Base-by-base conservation (phyloP, 2,888 invertebrate genomes). In the Spatulosminthurus flaviceps region DNA sequence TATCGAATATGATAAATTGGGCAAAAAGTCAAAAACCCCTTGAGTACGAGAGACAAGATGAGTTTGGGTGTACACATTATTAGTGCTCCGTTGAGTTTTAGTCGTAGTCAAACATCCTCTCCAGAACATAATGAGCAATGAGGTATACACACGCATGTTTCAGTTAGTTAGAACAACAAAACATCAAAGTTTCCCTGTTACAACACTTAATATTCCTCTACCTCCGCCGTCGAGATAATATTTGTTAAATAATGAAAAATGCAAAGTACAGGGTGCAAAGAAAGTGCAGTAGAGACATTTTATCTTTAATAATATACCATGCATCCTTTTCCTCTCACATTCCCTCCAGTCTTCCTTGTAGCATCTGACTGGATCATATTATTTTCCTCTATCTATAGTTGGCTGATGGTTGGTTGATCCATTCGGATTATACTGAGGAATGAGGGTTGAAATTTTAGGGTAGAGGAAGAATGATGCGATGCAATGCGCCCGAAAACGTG, bases 121-220 rank as follows among this genome's bases (percentile, higher is more conserved):
- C 9, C 22, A 64, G 64, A 19, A 26, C 19, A 19, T 21, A 71
- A 42, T 71, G 70, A 71, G 29, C 29, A 42, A 71, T 71, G 70
- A 71, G 70, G n/a, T 71, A 28, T 42, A 41, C 70, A 71, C 70
- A 71, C 70, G 70, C 41, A 41, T 21, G 42, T 22, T 28, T 69
- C 34, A 29, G 19, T 28, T 19, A 28, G 64, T 11, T 64, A 64
- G 64, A 64, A 64, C 19, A 21, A 60, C n/a, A 19, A 5, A 60
- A 21, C n/a, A 60, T 60, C n/a, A 60, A 21, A 60, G 60, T 21
- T 34, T 34, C 34, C 34, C 34, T 34, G 34, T 34, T 34, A 34
- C 34, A 7, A 34, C 34, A 34, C 34, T 34, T 34, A 34, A 34
- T 34, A 34, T 34, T 9, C 34, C 34, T 34, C 34, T 34, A 34